Base-by-base conservation (phyloP, 2,797 vertebrate genomes). In the Paedocypris micromegethes region DNA sequence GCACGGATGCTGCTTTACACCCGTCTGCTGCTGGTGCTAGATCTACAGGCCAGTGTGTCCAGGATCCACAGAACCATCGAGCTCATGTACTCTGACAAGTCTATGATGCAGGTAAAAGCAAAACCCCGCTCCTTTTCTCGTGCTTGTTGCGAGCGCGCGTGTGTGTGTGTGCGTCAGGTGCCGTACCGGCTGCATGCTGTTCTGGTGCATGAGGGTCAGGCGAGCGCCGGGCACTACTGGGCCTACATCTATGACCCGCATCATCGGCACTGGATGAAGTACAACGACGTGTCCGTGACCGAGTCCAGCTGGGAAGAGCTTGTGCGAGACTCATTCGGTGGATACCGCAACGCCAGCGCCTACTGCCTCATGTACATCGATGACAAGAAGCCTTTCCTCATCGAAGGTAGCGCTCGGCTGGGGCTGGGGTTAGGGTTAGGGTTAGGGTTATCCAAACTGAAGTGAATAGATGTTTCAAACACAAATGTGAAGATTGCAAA, bases 291-390 rank as follows among this genome's bases (percentile, higher is more conserved):
- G 83, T 92, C 96, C 5, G 97, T 98, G 75, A 97, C 96, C 49
- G 96, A 95, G 76, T 98, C 96, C 0, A 93, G 95, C 2, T 99
- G 97, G 97, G 96, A 98, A 83, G 97, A 99, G 80, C 87, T 99
- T 77, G 92, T 97, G 79, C 89, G 97, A 59, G 97, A 99, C 83
- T 98, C 96, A 0, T 99, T 98, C 4, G 97, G 97, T 66, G 97
- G 97, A 72, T 98, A 98, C 81, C 90, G 95, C 78, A 98, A 98
- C 57, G 96, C 96, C 77, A 99, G 97, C 72, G 97, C 97, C 61
- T 99, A 99, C 75, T 99, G 97, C 82, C 92, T 99, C 83, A 98
- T 99, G 97, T 99, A 99, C 76, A 94, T 99, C 77, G 95, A 97
- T 4, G 95, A 97, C 80, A 97, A 95, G 78, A 97, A 97, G 70